phyloP scores from a whole-genome alignment of 2,888 invertebrate species.

The Podotricha telesiphe region DNA sequence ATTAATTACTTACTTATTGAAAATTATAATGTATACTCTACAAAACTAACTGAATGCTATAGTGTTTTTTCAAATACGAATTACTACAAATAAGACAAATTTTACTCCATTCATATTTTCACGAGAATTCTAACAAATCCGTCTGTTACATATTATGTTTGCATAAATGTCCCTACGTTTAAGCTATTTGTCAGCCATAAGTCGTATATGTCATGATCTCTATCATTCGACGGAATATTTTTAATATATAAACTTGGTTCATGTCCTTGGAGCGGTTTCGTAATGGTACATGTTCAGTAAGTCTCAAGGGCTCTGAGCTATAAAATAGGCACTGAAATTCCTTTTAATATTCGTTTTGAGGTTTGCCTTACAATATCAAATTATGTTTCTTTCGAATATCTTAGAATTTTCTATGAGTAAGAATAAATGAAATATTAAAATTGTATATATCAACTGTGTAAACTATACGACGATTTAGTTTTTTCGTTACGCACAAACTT shows the following conservation, averaged over 20 bases:
- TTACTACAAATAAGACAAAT: neutral
- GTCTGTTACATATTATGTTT: neutral
- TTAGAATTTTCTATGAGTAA: conserved; percentile 11
- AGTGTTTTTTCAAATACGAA: neutral
- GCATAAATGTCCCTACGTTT: conserved; percentile 22
- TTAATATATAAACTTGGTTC: conserved; percentile 34
- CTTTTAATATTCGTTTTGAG: conserved; percentile 39
- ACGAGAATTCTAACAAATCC: conserved; percentile 3
- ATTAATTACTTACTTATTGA: no score
- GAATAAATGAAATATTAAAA: neutral
- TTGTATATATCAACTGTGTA: neutral
- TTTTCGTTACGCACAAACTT: no score
- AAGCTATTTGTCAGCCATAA: conserved; percentile 22
- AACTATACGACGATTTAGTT: no score
- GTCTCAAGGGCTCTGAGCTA: conserved; percentile 40
- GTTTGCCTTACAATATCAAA: conserved; percentile 24
- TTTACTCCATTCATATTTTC: neutral
- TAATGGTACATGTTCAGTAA: conserved; percentile 36
- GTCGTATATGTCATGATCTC: conserved; percentile 23
- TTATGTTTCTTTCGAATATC: conserved; percentile 12
- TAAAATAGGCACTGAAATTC: conserved; percentile 38
- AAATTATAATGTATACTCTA: no score
- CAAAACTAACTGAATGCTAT: no score
- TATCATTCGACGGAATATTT: conserved; percentile 33
- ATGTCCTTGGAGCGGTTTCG: conserved; percentile 34